Evolutionary conservation across 2,888 invertebrate genomes (phyloP).

Genomic region (Aleiodes alternator): DNA sequence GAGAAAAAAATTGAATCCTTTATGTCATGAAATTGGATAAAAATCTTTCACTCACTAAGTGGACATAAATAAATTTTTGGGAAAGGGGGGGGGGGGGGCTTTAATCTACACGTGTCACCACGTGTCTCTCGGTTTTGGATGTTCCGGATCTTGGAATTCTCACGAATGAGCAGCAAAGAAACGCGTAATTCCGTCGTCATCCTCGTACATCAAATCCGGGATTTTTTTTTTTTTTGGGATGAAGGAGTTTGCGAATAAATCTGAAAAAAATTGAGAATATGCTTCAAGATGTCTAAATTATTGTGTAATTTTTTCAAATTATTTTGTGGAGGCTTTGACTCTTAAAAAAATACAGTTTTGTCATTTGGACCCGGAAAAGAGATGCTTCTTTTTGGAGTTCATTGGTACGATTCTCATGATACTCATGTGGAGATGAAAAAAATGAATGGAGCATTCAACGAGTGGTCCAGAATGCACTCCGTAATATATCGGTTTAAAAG

Average conservation of each 20-base stretch:
- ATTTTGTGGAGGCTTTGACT: too few relatives aligned
- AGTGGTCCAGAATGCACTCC: slow-evolving; percentile 48
- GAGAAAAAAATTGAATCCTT: background rate
- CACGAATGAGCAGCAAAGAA: slow-evolving; percentile 58
- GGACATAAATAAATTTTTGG: slow-evolving; percentile 56
- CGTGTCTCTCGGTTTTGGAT: slow-evolving; percentile 64
- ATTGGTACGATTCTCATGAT: background rate
- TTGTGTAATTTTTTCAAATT: too few relatives aligned
- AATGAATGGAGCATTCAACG: slow-evolving; percentile 46
- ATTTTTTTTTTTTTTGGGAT: background rate
- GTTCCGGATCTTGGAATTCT: slow-evolving; percentile 69
- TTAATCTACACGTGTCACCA: slow-evolving; percentile 72
- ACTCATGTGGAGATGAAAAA: slow-evolving; percentile 48
- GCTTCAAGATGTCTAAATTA: too few relatives aligned
- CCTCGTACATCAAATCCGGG: slow-evolving; percentile 44
- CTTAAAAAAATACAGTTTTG: too few relatives aligned
- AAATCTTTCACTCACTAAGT: slow-evolving; percentile 28
- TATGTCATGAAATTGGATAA: slow-evolving; percentile 3
- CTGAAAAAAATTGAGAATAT: too few relatives aligned
- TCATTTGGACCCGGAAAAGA: too few relatives aligned
- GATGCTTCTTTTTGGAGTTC: too few relatives aligned
- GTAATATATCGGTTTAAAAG: slow-evolving; percentile 74
- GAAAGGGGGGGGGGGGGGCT: slow-evolving; percentile 49
- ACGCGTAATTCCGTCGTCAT: slow-evolving; percentile 70
- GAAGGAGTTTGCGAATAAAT: too few relatives aligned